Evolutionary conservation across 2,113 vertebrate genomes (phyloP).

Genomic region (Miniopterus natalensis): DNA sequence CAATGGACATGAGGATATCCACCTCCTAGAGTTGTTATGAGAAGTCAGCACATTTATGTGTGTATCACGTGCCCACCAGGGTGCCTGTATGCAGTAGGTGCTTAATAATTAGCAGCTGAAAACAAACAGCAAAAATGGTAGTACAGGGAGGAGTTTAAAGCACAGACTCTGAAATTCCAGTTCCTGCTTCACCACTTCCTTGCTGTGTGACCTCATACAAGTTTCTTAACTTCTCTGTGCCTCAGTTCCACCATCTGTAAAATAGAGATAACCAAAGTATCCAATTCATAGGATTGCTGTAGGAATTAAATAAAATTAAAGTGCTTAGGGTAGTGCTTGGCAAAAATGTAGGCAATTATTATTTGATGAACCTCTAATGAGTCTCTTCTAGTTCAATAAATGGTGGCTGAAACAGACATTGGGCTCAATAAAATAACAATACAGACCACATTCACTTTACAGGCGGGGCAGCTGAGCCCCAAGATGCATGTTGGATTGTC

Average conservation of each 20-base stretch:
- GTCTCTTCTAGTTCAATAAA: slow-evolving; percentile 24
- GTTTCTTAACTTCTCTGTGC: slow-evolving; percentile 23
- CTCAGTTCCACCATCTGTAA: not conserved
- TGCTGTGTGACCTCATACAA: not conserved
- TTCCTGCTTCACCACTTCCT: not conserved
- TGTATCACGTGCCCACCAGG: not conserved
- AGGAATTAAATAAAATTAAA: slow-evolving; percentile 18
- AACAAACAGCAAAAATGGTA: not conserved
- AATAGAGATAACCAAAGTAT: not conserved
- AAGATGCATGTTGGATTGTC: not conserved
- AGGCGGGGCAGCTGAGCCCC: not conserved
- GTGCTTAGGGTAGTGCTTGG: slow-evolving; percentile 23
- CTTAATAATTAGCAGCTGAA: not conserved
- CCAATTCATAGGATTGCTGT: not conserved
- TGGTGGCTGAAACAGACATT: not conserved
- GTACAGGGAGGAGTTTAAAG: not conserved
- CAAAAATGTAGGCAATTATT: not conserved
- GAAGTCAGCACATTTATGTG: not conserved
- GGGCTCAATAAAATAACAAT: not conserved
- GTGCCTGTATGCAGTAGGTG: not conserved
- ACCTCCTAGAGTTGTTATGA: not conserved
- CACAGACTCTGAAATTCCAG: not conserved
- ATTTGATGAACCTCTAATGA: slow-evolving; percentile 29
- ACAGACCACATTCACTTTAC: not conserved
- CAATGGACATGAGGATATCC: not conserved